phyloP scores from a whole-genome alignment of 2,797 vertebrate species.

The Glossophaga mutica region DNA sequence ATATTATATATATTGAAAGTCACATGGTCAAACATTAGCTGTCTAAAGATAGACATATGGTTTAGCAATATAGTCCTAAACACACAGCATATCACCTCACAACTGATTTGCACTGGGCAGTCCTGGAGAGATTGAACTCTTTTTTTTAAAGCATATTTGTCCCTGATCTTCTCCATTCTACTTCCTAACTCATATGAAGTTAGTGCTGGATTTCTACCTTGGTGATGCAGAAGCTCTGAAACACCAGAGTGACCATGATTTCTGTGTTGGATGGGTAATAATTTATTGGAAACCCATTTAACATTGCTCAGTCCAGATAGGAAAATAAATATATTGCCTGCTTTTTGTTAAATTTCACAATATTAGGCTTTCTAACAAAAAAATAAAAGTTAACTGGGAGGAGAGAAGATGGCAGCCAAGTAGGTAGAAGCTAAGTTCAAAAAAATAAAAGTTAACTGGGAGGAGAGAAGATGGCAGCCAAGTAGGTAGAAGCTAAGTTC shows the following conservation, averaged over 20 bases:
- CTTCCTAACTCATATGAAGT: background rate
- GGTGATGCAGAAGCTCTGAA: background rate
- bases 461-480: too few species aligned
- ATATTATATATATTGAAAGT: background rate
- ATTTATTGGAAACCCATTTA: background rate
- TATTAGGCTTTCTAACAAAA: background rate
- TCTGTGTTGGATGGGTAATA: background rate
- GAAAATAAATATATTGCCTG: background rate
- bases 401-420: too few species aligned
- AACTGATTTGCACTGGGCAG: background rate
- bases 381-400: too few species aligned
- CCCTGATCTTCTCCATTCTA: background rate
- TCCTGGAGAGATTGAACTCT: background rate
- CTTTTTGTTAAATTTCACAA: background rate
- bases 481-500: too few species aligned
- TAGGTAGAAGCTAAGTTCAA: too few species aligned
- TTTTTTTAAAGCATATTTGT: background rate
- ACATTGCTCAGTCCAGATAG: background rate
- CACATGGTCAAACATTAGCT: background rate
- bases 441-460: background rate
- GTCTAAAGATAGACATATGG: background rate
- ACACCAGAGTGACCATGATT: background rate
- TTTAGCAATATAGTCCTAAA: background rate
- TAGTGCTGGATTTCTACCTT: background rate
- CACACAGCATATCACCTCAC: fast-evolving